Conservation (phyloP, 64 coral and sea anemone genomes). For the Dendrophyllia cribrosa region DNA sequence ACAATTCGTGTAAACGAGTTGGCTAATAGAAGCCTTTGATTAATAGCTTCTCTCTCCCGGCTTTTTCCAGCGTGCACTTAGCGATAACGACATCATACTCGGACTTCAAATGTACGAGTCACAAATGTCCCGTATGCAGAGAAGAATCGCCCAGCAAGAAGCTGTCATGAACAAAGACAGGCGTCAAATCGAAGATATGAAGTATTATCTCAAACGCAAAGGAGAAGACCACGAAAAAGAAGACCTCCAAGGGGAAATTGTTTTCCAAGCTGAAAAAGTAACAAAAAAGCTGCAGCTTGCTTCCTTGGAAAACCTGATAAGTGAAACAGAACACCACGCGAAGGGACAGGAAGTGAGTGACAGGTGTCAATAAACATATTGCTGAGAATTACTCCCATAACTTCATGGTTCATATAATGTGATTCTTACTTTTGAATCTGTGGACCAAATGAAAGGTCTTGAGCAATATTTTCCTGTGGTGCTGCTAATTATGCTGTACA, state of each 20-base stretch:
- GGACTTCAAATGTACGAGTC: constrained; percentile 49
- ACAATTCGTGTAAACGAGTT: too few relatives aligned
- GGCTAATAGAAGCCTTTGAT: not conserved
- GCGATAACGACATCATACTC: constrained; percentile 21
- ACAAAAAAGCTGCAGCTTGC: not conserved
- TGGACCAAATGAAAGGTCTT: too few relatives aligned
- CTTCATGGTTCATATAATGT: too few relatives aligned
- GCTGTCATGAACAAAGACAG: constrained; percentile 10
- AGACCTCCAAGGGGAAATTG: not conserved
- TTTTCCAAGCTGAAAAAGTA: not conserved
- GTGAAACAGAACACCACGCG: constrained; percentile 3
- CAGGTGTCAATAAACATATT: not conserved
- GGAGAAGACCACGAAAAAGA: constrained; percentile 23
- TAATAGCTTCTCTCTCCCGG: not conserved
- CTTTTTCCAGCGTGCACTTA: not conserved
- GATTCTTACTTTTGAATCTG: too few relatives aligned
- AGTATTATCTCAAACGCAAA: constrained; percentile 39
- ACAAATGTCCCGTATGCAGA: constrained; percentile 25
- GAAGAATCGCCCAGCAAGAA: not conserved
- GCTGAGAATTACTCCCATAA: too few relatives aligned
- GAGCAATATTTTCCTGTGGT: too few relatives aligned
- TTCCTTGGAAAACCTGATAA: not conserved
- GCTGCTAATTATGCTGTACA: too few relatives aligned
- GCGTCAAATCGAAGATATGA: not conserved
- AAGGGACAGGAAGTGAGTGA: constrained; percentile 41